Base-by-base conservation (phyloP, 1,140 invertebrate species). In the Trissolcus basalis region DNA sequence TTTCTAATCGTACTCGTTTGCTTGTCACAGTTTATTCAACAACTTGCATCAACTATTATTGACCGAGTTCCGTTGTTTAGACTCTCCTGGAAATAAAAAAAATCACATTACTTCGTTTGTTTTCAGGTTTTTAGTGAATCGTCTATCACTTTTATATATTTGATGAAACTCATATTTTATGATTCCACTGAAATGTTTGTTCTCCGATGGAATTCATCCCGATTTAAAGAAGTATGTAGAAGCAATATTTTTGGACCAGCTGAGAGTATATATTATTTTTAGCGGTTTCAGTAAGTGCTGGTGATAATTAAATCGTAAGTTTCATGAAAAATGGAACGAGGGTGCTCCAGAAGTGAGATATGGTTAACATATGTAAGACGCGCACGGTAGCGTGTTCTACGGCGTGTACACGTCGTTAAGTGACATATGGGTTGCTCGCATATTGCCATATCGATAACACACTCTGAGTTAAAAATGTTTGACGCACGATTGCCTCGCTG, bases 361-460 rank as follows among this genome's bases (percentile, higher is more conserved):
- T 60, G 49, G n/a, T 53, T 47, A 69, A 61, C 56, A 70, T 70
- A 70, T 70, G 50, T 70, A 70, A 70, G 58, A 56, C 44, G 45
- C 51, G 12, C 27, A 39, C 43, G 35, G 51, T 51, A 51, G 51
- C 53, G 5, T 71, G 68, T 61, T 27, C 58, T 36, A 44, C 48
- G 65, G 41, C 16, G 19, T 56, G 67, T 71, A 50, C 19, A 49
- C 32, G 58, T 58, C 53, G 14, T 72, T 72, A 72, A 64, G 51
- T 64, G 60, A 72, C 69, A 64, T 72, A 72, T 72, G 69, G 36
- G 16, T 43, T 9, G 43, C 43, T 56, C 45, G 35, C 67, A 70
- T 55, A 70, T 60, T 70, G 27, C 50, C 39, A 35, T 56, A 63
- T 71, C 59, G 50, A 61, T 56, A 50, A 16, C 19, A 16, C 19